Base-by-base conservation (phyloP, 2,888 invertebrate species). In the Laspeyria flexula region DNA sequence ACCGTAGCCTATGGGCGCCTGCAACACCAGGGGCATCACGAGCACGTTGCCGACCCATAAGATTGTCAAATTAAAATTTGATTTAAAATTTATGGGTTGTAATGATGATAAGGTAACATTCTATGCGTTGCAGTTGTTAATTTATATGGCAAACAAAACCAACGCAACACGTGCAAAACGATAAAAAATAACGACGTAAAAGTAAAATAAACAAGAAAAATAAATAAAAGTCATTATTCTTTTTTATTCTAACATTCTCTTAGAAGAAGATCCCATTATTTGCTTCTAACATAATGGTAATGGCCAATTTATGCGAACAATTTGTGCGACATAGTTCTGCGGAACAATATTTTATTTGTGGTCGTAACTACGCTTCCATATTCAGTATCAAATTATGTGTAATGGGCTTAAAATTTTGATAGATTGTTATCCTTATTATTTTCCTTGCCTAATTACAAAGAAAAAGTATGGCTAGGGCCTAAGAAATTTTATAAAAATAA, bases 191-290 rank as follows among this genome's bases (percentile, higher is more conserved):
- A 33, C 11, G 31, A 27, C 35, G 35, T 12, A 27, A 21, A 38
- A 7, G 12, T 39, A 29, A 31, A 35, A 33, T 42, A 42, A 29
- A 39, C 13, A 41, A 11, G 16, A 37, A 44, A 21, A 52, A 45
- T 37, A 50, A 53, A 50, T 46, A 49, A 54, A 41, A 49, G 48
- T 27, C 34, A 34, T 57, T 49, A 38, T 43, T 50, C 31, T 21
- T 6, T 45, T 46, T 53, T 56, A 54, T 55, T 53, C 39, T 47
- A 41, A 54, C 41, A 43, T 46, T 56, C 46, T 49, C 49, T 64
- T 56, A 52, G 53, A 52, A 57, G 52, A 52, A 55, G 45, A 60
- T 57, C 56, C 58, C 58, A 63, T 70, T 67, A 63, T 54, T 46
- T 55, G 41, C 45, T 59, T 51, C 48, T 59, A 58, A 56, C 54